Evolutionary conservation across 2,797 vertebrate species (phyloP).

Genomic region (Etheostoma nigrum): DNA sequence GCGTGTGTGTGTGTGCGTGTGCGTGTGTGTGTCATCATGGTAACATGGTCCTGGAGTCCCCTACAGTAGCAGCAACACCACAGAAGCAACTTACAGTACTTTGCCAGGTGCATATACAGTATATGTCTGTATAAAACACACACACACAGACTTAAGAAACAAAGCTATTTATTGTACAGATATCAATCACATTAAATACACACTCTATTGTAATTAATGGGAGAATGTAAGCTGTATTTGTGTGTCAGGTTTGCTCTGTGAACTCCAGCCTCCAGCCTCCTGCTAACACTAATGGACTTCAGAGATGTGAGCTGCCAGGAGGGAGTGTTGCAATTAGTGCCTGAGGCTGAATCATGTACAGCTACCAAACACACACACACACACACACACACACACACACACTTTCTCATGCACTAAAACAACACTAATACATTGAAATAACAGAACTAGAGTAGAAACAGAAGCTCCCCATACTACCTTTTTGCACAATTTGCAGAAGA

Average conservation of each 20-base stretch:
- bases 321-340: background rate
- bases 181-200: background rate
- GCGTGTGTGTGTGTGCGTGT: no score
- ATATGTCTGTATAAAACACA: background rate
- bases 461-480: background rate
- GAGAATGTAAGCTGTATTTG: background rate
- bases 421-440: background rate
- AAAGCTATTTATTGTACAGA: background rate
- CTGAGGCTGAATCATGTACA: slow-evolving; percentile 3
- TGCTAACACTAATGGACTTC: slow-evolving; percentile 8
- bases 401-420: background rate
- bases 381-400: no score
- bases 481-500: background rate
- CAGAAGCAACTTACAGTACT: no score
- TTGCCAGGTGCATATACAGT: no score
- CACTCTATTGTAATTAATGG: background rate
- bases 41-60: no score
- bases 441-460: background rate
- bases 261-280: background rate
- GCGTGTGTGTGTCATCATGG: no score
- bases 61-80: no score
- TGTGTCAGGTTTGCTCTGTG: slow-evolving; percentile 13
- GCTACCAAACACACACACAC: background rate
- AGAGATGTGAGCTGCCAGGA: background rate
- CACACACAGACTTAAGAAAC: background rate